Evolutionary conservation across 2,113 vertebrate genomes (phyloP).

Genomic region (Podarcis cretensis): DNA sequence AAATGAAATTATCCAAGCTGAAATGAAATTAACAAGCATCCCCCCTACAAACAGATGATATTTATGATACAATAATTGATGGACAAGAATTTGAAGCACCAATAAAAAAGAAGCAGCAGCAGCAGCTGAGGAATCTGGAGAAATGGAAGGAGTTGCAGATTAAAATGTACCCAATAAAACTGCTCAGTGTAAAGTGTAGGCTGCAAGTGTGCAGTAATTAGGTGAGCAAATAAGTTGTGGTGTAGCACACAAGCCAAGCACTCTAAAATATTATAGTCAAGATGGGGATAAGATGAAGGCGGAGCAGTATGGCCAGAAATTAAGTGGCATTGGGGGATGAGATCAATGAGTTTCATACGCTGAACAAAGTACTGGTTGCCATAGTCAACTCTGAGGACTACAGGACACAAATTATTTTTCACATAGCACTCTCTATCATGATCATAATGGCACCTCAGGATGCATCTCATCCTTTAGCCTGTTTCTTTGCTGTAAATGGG

Average conservation of each 20-base stretch:
- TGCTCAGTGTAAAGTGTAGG: neutral
- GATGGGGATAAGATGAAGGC: neutral
- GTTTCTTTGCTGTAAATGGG: neutral
- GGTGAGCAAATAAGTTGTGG: neutral
- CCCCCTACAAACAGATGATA: neutral
- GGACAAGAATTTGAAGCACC: neutral
- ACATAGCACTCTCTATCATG: neutral
- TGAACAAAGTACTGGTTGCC: neutral
- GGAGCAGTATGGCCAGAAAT: neutral
- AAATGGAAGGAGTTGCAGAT: neutral
- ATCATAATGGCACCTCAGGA: neutral
- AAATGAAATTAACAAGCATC: slow-evolving; percentile 8
- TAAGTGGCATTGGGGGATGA: neutral
- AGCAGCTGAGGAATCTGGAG: neutral
- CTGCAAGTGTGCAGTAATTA: neutral
- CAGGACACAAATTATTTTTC: neutral
- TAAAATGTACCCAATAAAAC: neutral
- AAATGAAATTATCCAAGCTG: slow-evolving; percentile 12
- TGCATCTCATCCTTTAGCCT: neutral
- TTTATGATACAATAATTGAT: neutral
- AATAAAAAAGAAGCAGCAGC: neutral
- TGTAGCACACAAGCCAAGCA: neutral
- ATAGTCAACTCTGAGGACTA: neutral
- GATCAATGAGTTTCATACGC: neutral
- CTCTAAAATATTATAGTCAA: neutral